Base-by-base conservation (phyloP, 2,113 vertebrate genomes). In the Anhinga anhinga region DNA sequence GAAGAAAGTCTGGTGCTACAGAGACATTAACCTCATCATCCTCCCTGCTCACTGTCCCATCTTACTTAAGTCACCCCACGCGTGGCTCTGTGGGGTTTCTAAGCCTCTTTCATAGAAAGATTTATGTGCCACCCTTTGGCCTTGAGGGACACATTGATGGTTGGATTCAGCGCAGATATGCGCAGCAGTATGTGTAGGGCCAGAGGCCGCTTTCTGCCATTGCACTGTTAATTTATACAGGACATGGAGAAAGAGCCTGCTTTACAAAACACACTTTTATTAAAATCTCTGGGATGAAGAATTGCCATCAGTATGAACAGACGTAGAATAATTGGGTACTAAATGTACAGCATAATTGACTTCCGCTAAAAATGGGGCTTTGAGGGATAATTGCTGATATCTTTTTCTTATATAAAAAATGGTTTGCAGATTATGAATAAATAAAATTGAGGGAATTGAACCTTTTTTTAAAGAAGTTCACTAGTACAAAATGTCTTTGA, bases 391-490 rank as follows among this genome's bases (percentile, higher is more conserved):
- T 82, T 32, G 7, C 55, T 72, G 67, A 29, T 92, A 44, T 36
- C 21, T 74, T 93, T 90, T 86, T 36, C 23, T 69, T 65, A 12
- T 25, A 79, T 65, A 58, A 92, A 91, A 93, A 89, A 92, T 82
- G 44, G 9, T 40, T 87, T 92, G 13, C 25, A 85, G 77, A 58
- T 92, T 76, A 95, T 93, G 44, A 95, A 95, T 92, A 92, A 93
- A 93, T 91, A 95, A 84, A 88, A 85, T 58, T 5, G 20, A 92
- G 13, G 21, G 27, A 87, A 87, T 19, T 71, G 2, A 83, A 65
- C 8, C 4, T 42, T 63, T 65, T 58, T n/a, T 21, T 5, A 2
- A 5, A 49, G 36, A 81, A 38, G 9, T 47, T 81, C 50, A 61
- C 27, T 61, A 34, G 44, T 11, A 82, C 3, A 7, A 72, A 87